Base-by-base conservation (phyloP, 2,113 vertebrate species). In the Pandion haliaetus region DNA sequence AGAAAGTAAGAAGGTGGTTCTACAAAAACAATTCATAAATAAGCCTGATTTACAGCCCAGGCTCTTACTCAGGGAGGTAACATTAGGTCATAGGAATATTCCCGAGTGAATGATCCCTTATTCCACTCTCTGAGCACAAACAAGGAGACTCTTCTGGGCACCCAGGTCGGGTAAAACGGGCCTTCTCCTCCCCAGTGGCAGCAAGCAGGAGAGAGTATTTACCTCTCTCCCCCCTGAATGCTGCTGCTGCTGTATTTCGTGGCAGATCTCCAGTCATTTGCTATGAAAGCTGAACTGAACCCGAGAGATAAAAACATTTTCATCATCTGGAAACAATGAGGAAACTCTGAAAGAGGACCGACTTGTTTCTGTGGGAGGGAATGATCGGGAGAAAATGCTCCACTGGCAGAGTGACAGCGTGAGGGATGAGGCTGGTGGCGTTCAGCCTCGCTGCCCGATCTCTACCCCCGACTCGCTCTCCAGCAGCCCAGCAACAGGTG, bases 41-140 rank as follows among this genome's bases (percentile, higher is more conserved):
- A 78, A 79, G 77, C 42, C 61, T 70, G 59, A 80, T 88, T 88
- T 91, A 80, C 73, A 79, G 77, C 77, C 63, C 69, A 67, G 44
- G 47, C 86, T 89, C n/a, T 80, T 74, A 50, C 72, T 89, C 65
- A 19, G 73, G 34, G 84, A 91, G 95, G 94, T 96, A 94, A 95
- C 93, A 44, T 91, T n/a, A 93, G 95, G 96, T 96, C 95, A 96
- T 50, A 84, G 91, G 94, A 96, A 96, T 96, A 96, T 94, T 97
- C 81, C 86, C 47, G 65, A 93, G 89, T 95, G 94, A 97, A 95
- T 84, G 93, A 86, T 91, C 65, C 65, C 81, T 96, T 97, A 89
- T 96, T 96, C 81, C 81, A 86, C 57, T 10, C 83, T 26, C 69
- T 59, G 81, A 84, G 86, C 86, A 91, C 83, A 95, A 96, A 96